Percentiles rank a stretch among this genome's conserved stretches.
These are phyloP conservation scores for Carassius gibelio DNA, from an alignment of 2,113 vertebrate genomes.

Conservation along the genomic window DNA sequence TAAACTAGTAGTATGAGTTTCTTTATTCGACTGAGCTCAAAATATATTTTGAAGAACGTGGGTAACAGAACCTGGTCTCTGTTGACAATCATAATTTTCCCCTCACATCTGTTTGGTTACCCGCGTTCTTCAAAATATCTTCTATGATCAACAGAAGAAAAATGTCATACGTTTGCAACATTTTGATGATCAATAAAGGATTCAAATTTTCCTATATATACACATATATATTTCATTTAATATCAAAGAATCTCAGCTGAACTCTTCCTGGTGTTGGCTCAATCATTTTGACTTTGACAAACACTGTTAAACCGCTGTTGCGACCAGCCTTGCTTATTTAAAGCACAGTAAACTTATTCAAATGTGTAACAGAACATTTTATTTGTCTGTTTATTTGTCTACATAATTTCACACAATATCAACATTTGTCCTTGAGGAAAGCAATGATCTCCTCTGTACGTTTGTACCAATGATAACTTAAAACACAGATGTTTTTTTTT, in stretches of 20 bases:
- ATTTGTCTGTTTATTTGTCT: constrained; percentile 48
- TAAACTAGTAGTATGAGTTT: neutral
- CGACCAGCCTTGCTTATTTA: neutral
- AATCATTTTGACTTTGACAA: too few relatives aligned
- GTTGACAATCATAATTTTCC: neutral
- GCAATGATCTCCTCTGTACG: constrained; percentile 37
- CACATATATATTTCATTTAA: neutral
- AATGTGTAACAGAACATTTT: constrained; percentile 53
- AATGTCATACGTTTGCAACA: too few relatives aligned
- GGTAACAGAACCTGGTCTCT: neutral
- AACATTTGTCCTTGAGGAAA: constrained; percentile 48
- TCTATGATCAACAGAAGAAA: too few relatives aligned
- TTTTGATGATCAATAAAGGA: too few relatives aligned
- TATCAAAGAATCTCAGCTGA: too few relatives aligned
- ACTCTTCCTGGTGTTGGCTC: too few relatives aligned
- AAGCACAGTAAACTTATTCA: constrained; percentile 8
- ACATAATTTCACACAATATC: constrained; percentile 45
- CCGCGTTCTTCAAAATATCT: too few relatives aligned
- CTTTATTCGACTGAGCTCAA: neutral
- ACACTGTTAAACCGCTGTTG: too few relatives aligned
- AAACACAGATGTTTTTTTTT: constrained; percentile 20
- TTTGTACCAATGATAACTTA: constrained; percentile 38
- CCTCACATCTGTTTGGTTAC: too few relatives aligned
- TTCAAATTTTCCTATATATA: neutral
- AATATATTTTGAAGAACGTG: neutral